A percentile compares a stretch with the other conserved stretches of the same genome.
phyloP scores from a whole-genome alignment of 2,888 invertebrate species.

The Diabrotica balteata region DNA sequence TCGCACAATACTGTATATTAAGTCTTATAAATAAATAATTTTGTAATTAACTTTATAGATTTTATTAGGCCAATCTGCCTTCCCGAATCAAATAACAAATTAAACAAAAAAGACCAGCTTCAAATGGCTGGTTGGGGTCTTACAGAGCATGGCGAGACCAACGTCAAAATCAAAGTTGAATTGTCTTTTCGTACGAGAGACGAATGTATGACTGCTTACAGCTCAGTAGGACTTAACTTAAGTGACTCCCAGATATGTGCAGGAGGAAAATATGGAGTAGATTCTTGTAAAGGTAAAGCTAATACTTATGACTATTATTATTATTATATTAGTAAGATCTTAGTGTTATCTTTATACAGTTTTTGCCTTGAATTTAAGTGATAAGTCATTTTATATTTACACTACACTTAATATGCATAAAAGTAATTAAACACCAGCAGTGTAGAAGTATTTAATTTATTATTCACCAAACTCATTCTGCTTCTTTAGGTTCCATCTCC shows the following conservation, averaged over 20 bases:
- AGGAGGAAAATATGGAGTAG: conserved; percentile 61
- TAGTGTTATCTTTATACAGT: too few species aligned
- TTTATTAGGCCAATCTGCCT: conserved; percentile 54
- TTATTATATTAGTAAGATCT: too few species aligned
- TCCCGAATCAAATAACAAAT: conserved; percentile 45
- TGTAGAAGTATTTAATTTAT: too few species aligned
- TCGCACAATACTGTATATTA: too few species aligned
- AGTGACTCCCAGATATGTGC: conserved; percentile 47
- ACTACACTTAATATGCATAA: too few species aligned
- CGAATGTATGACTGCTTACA: conserved; percentile 57
- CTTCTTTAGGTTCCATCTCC: too few species aligned
- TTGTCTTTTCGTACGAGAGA: conserved; percentile 65
- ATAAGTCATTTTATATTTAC: too few species aligned
- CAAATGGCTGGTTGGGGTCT: conserved; percentile 59
- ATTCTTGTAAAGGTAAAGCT: conserved; percentile 67
- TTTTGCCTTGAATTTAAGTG: too few species aligned
- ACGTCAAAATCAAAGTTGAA: conserved; percentile 68
- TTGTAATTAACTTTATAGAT: conserved; percentile 36
- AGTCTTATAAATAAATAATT: too few species aligned
- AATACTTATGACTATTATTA: neutral
- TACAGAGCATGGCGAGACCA: conserved; percentile 46
- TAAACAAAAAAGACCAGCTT: conserved; percentile 47
- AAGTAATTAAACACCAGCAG: too few species aligned
- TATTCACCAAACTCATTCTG: too few species aligned
- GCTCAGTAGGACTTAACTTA: conserved; percentile 7